These are phyloP conservation scores for Polyploca ridens DNA, from an alignment of 2,888 invertebrate genomes.

Conservation along the genomic window DNA sequence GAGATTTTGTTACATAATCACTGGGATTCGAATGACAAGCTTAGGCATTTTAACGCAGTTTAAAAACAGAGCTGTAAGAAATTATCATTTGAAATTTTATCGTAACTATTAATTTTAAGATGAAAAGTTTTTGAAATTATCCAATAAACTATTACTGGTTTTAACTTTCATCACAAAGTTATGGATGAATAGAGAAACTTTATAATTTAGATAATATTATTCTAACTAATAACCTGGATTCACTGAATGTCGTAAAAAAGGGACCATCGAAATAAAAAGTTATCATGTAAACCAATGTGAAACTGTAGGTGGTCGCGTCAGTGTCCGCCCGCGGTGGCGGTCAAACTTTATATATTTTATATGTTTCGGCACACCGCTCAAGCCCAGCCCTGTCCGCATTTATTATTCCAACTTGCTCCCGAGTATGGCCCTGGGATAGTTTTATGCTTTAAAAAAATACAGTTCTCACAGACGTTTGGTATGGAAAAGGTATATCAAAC, in stretches of 20 bases:
- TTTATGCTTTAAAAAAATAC: constrained; percentile 15
- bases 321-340: constrained; percentile 56
- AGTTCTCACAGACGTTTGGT: background rate
- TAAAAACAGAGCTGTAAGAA: too few relatives aligned
- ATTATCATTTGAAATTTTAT: too few relatives aligned
- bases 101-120: too few relatives aligned
- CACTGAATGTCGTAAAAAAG: background rate
- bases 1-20: too few relatives aligned
- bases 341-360: constrained; percentile 82
- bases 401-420: constrained; percentile 64
- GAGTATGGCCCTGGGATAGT: constrained; percentile 28
- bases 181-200: too few relatives aligned
- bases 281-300: constrained; percentile 53
- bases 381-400: constrained; percentile 55
- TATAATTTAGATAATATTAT: too few relatives aligned
- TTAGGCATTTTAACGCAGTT: too few relatives aligned
- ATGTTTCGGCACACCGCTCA: constrained; percentile 65
- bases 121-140: too few relatives aligned
- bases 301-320: constrained; percentile 66
- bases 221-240: too few relatives aligned
- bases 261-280: background rate
- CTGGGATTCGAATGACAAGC: too few relatives aligned
- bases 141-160: too few relatives aligned
- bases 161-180: too few relatives aligned
- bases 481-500: background rate